A percentile compares a stretch with the other conserved stretches of the same genome.
These are phyloP conservation scores for Sardinella longiceps DNA, from an alignment of 2,797 vertebrate genomes.

Conservation along the genomic window DNA sequence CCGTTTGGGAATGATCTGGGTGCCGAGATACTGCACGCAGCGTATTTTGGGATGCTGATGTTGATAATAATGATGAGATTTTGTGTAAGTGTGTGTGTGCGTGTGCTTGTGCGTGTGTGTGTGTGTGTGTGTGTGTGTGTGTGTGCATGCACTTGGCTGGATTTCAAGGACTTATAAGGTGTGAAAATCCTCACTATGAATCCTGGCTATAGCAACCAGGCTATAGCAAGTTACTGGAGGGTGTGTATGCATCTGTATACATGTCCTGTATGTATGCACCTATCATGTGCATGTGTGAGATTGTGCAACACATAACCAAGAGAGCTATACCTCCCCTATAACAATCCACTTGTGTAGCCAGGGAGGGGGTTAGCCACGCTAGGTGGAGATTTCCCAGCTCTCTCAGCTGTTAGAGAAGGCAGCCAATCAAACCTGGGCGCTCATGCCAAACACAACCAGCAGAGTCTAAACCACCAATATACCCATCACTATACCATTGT, in stretches of 20 bases:
- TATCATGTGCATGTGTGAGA: background rate
- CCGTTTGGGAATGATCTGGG: conserved; percentile 69
- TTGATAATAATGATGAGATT: background rate
- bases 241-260: background rate
- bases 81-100: background rate
- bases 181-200: background rate
- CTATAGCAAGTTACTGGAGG: background rate
- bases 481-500: background rate
- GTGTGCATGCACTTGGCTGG: too few species aligned
- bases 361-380: background rate
- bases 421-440: background rate
- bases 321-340: background rate
- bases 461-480: background rate
- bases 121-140: background rate
- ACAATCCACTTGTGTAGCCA: background rate
- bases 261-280: background rate
- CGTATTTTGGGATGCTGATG: background rate
- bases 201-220: background rate
- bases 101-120: background rate
- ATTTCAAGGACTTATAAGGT: background rate
- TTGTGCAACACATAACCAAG: background rate
- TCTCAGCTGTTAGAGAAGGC: background rate
- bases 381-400: background rate
- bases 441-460: background rate
- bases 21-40: background rate